Conservation (phyloP, 2,797 vertebrate species). For the Mallotus villosus region DNA sequence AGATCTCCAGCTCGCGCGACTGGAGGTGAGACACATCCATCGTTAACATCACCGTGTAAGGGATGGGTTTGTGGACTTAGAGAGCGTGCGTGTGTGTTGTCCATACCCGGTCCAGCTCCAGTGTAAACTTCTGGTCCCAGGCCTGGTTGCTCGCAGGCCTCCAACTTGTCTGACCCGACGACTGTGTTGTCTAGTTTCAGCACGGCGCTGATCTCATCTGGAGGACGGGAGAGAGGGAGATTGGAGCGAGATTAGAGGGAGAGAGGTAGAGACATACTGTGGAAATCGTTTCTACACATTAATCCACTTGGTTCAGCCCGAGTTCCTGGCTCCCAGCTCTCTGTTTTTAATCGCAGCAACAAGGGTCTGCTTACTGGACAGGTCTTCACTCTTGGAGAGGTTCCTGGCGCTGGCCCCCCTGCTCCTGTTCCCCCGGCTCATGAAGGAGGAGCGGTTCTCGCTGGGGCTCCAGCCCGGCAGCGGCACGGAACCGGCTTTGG, state of each 20-base stretch:
- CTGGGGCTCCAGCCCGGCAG: slow-evolving; percentile 80
- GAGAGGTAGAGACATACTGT: slow-evolving; percentile 26
- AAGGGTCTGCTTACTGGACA: slow-evolving; percentile 71
- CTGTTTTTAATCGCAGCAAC: background rate
- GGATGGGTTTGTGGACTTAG: background rate
- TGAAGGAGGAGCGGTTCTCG: slow-evolving; percentile 84
- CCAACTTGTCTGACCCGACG: slow-evolving; percentile 88
- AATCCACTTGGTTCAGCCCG: background rate
- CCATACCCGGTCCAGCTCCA: slow-evolving; percentile 89
- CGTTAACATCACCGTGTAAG: background rate
- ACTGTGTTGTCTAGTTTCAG: slow-evolving; percentile 89
- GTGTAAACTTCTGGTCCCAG: slow-evolving; percentile 89
- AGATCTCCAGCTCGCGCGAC: slow-evolving; percentile 93
- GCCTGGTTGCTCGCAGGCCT: slow-evolving; percentile 78
- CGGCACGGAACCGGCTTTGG: slow-evolving; percentile 67
- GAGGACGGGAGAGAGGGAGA: background rate
- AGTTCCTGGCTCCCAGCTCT: too few species aligned
- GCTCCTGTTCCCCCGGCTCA: slow-evolving; percentile 85
- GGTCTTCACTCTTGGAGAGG: slow-evolving; percentile 83
- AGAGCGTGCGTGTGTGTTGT: background rate
- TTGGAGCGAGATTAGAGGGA: background rate
- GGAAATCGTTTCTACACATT: slow-evolving; percentile 48
- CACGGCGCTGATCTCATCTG: slow-evolving; percentile 87
- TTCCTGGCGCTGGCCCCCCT: slow-evolving; percentile 83
- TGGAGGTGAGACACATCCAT: slow-evolving; percentile 27